These are phyloP conservation scores for Clarias gariepinus DNA, from an alignment of 2,113 vertebrate genomes.

Conservation along the genomic window DNA sequence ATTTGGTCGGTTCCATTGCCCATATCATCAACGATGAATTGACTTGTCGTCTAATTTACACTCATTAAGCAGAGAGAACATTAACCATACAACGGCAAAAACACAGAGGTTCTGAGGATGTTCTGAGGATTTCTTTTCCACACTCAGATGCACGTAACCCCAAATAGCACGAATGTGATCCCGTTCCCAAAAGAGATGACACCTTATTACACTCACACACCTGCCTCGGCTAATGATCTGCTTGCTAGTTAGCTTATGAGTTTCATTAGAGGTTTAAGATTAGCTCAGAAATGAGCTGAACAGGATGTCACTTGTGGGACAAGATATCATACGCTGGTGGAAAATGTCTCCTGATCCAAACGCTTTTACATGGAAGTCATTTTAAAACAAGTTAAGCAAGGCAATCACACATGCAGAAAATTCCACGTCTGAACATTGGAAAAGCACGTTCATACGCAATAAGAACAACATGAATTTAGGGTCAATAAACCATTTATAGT, in stretches of 20 bases:
- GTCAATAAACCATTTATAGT: too few relatives aligned
- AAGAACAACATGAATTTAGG: not conserved
- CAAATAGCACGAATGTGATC: not conserved
- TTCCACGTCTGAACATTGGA: not conserved
- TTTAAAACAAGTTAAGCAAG: not conserved
- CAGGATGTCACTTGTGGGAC: not conserved
- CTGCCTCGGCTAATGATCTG: not conserved
- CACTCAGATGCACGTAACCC: not conserved
- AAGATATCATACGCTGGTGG: not conserved
- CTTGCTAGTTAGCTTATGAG: not conserved
- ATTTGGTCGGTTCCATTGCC: not conserved
- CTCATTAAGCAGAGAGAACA: not conserved
- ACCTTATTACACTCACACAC: not conserved
- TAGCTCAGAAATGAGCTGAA: not conserved
- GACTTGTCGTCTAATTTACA: not conserved
- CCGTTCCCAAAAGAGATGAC: not conserved
- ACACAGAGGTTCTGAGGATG: not conserved
- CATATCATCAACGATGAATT: not conserved
- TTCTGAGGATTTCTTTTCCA: not conserved
- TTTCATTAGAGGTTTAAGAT: not conserved
- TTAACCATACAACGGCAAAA: not conserved
- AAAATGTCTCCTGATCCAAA: not conserved
- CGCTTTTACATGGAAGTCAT: not conserved
- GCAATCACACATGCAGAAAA: not conserved
- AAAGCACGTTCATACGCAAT: not conserved